Evolutionary conservation across 2,888 invertebrate genomes (phyloP).

Genomic region (Chrysolina americana): DNA sequence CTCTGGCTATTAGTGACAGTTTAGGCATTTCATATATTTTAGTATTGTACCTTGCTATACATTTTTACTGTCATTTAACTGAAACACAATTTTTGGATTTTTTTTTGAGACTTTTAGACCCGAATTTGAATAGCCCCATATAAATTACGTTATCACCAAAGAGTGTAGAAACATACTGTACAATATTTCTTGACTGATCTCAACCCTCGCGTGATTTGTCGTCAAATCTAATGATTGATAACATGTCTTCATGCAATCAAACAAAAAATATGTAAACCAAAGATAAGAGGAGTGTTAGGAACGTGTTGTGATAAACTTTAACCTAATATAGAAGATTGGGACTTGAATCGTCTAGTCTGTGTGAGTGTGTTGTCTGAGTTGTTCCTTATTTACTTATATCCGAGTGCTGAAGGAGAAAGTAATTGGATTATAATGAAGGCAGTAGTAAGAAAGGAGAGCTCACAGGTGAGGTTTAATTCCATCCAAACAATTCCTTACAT

Average conservation of each 20-base stretch:
- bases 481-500: neutral
- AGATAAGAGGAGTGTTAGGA: slow-evolving; percentile 5
- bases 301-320: slow-evolving; percentile 24
- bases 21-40: no score
- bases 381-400: neutral
- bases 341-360: neutral
- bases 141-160: no score
- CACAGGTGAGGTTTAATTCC: neutral
- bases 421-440: neutral
- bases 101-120: no score
- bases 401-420: neutral
- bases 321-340: neutral
- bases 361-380: neutral
- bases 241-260: neutral
- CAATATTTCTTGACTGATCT: no score
- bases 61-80: no score
- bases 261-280: slow-evolving; percentile 1
- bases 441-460: neutral
- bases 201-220: no score
- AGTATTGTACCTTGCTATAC: no score
- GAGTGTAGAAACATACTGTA: no score
- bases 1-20: no score
- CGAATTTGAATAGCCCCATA: no score
- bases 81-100: no score
- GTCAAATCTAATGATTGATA: neutral